A percentile compares a stretch with the other conserved stretches of the same genome.
These are phyloP conservation scores for Sycophila sp. DNA, from an alignment of 1,140 invertebrate genomes.

Conservation along the genomic window DNA sequence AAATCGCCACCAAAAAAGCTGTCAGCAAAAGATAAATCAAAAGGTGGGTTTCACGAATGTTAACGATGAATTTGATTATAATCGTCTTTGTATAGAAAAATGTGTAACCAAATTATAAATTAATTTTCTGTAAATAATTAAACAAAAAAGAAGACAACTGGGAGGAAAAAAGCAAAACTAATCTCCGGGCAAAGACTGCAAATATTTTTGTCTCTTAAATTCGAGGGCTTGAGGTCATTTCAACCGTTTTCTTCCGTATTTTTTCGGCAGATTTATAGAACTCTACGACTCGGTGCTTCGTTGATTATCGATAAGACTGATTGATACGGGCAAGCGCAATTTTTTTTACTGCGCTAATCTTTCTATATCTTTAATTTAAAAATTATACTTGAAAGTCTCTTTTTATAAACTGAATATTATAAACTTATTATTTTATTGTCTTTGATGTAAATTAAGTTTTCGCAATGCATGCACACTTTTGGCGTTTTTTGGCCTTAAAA, in stretches of 20 bases:
- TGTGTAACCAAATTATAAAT: too few relatives aligned
- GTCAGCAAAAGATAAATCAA: not conserved
- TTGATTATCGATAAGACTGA: constrained; percentile 7
- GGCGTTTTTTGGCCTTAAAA: too few relatives aligned
- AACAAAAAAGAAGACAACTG: not conserved
- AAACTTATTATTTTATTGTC: too few relatives aligned
- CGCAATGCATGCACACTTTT: too few relatives aligned
- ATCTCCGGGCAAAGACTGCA: not conserved
- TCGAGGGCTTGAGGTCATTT: not conserved
- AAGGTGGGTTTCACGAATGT: not conserved
- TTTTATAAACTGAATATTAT: not conserved
- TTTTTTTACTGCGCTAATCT: not conserved
- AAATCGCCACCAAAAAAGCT: too few relatives aligned
- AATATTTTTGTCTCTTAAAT: not conserved
- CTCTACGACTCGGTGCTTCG: not conserved
- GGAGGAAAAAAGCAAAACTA: not conserved
- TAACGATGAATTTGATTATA: constrained; percentile 10
- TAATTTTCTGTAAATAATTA: not conserved
- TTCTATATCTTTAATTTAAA: too few relatives aligned
- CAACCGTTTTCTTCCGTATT: too few relatives aligned
- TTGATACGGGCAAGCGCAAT: not conserved
- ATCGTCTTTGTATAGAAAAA: constrained; percentile 8
- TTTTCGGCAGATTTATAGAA: not conserved
- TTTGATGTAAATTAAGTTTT: too few relatives aligned
- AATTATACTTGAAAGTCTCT: too few relatives aligned